Evolutionary conservation across 2,113 vertebrate species (phyloP).

Genomic region (Datnioides undecimradiatus): DNA sequence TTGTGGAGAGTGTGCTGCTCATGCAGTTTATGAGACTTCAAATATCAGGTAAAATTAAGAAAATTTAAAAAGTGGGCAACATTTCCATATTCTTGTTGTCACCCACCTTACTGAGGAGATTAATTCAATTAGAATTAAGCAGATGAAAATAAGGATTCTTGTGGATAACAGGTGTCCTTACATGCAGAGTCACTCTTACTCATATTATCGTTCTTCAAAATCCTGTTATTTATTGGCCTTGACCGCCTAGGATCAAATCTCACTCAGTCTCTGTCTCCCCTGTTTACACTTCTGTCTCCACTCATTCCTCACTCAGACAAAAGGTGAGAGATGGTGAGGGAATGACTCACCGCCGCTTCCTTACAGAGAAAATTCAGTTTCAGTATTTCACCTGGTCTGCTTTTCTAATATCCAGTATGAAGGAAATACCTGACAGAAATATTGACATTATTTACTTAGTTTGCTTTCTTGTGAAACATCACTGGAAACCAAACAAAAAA

Average conservation of each 20-base stretch:
- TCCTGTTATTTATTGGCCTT: conserved; percentile 9
- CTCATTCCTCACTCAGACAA: conserved; percentile 19
- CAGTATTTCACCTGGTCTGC: not conserved
- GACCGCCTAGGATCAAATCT: not conserved
- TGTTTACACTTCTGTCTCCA: conserved; percentile 10
- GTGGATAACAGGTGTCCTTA: not conserved
- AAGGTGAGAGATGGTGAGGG: not conserved
- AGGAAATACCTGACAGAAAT: not conserved
- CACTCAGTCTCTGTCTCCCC: conserved; percentile 15
- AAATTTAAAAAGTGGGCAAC: conserved; percentile 20
- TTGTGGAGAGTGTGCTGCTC: not conserved
- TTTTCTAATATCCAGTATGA: not conserved
- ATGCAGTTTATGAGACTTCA: not conserved
- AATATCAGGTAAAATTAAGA: conserved; percentile 28
- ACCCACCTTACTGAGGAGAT: not conserved
- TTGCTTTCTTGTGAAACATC: conserved; percentile 15
- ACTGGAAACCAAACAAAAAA: conserved; percentile 3
- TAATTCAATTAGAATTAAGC: conserved; percentile 4
- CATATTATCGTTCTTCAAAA: not conserved
- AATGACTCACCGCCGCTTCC: not conserved
- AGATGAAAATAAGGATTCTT: conserved; percentile 1
- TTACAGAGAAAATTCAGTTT: not conserved
- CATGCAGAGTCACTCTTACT: not conserved
- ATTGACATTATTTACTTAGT: not conserved
- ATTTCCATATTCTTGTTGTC: conserved; percentile 44